Evolutionary conservation across 2,888 invertebrate species (phyloP).

Genomic region (Scaptodrosophila latifasciaeformis): DNA sequence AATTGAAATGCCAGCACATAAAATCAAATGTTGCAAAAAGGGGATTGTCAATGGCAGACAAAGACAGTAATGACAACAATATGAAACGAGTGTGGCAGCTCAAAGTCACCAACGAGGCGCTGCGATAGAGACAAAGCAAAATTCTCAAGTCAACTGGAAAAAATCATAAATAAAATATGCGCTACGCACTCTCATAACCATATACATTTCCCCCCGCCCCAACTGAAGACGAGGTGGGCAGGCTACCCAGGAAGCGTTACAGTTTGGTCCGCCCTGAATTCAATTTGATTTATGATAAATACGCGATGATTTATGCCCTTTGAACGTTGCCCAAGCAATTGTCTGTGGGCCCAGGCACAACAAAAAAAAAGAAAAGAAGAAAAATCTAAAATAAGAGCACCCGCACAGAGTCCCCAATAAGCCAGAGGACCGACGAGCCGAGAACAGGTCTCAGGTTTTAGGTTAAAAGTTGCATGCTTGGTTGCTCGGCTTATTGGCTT

Average conservation of each 20-base stretch:
- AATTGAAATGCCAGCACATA: conserved; percentile 13
- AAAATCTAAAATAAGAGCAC: background rate
- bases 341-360: background rate
- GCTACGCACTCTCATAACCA: conserved; percentile 23
- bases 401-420: background rate
- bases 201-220: too few species aligned
- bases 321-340: conserved; percentile 25
- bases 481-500: background rate
- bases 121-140: conserved; percentile 36
- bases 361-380: background rate
- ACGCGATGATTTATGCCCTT: conserved; percentile 64
- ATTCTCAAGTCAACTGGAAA: conserved; percentile 56
- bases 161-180: conserved; percentile 60
- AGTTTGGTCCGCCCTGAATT: conserved; percentile 40
- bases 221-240: too few species aligned
- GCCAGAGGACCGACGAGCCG: conserved; percentile 47
- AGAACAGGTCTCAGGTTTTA: conserved; percentile 30
- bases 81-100: background rate
- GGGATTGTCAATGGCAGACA: conserved; percentile 15
- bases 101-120: conserved; percentile 27
- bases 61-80: background rate
- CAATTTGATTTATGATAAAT: conserved; percentile 68
- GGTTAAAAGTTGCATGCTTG: too few species aligned
- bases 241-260: too few species aligned
- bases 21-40: conserved; percentile 14